These are phyloP conservation scores for Platycheirus rosarum DNA, from an alignment of 2,888 invertebrate genomes.

Conservation along the genomic window DNA sequence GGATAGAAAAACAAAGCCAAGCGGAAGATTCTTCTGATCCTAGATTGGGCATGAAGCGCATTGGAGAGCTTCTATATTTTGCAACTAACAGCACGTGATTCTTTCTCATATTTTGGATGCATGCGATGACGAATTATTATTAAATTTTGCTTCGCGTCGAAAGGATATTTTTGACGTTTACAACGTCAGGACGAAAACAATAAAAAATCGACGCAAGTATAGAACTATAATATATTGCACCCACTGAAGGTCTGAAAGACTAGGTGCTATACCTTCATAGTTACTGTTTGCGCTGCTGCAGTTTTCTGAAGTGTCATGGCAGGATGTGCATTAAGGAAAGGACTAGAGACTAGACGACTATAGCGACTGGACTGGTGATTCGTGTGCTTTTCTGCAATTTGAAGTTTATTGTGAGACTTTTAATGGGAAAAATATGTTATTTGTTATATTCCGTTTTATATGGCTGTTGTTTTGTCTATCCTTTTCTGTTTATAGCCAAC, in stretches of 20 bases:
- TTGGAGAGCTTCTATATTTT: constrained; percentile 42
- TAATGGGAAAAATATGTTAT: constrained; percentile 73
- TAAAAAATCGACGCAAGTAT: constrained; percentile 31
- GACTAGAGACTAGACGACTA: too few relatives aligned
- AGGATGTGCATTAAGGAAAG: constrained; percentile 69
- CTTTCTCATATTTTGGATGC: background rate
- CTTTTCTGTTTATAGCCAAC: constrained; percentile 22
- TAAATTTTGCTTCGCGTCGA: constrained; percentile 65
- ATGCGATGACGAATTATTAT: constrained; percentile 69
- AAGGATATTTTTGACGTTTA: constrained; percentile 59
- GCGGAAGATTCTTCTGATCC: constrained; percentile 65
- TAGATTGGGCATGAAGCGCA: constrained; percentile 69
- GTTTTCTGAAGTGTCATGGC: constrained; percentile 63
- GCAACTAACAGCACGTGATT: constrained; percentile 9
- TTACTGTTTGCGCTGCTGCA: constrained; percentile 30
- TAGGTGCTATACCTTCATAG: constrained; percentile 3
- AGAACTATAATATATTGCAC: constrained; percentile 56
- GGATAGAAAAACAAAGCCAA: constrained; percentile 46
- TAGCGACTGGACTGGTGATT: constrained; percentile 53
- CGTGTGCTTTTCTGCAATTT: constrained; percentile 69
- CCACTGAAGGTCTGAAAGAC: constrained; percentile 17
- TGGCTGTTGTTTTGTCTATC: constrained; percentile 6
- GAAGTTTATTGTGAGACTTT: constrained; percentile 69
- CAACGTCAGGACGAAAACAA: constrained; percentile 27
- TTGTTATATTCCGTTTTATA: constrained; percentile 58